Conservation (phyloP, 2,888 invertebrate genomes). For the Calameuta filiformis region DNA sequence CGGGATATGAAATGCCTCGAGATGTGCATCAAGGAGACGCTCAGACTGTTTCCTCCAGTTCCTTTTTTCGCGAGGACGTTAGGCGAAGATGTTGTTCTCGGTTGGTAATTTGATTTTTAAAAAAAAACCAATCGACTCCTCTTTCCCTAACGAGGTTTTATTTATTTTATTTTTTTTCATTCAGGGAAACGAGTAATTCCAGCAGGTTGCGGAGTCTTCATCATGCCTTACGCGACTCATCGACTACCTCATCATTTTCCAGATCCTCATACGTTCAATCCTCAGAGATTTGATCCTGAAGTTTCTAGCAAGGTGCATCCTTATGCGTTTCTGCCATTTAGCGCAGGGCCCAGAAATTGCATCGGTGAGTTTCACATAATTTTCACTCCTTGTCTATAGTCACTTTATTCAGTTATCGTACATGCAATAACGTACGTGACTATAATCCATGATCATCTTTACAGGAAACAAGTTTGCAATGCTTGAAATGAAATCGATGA, state of each 20-base stretch:
- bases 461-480: slow-evolving; percentile 76
- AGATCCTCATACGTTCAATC: slow-evolving; percentile 70
- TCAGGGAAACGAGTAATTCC: slow-evolving; percentile 67
- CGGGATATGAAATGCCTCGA: slow-evolving; percentile 53
- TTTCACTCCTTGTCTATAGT: background rate
- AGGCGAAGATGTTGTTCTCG: slow-evolving; percentile 44
- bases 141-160: too few species aligned
- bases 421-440: background rate
- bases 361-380: slow-evolving; percentile 56
- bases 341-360: slow-evolving; percentile 71
- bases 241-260: slow-evolving; percentile 70
- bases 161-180: slow-evolving; percentile 22
- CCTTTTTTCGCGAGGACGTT: slow-evolving; percentile 53
- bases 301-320: slow-evolving; percentile 69
- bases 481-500: slow-evolving; percentile 72
- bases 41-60: slow-evolving; percentile 58
- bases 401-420: background rate
- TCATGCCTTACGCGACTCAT: slow-evolving; percentile 71
- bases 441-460: slow-evolving; percentile 32
- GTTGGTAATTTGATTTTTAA: background rate
- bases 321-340: slow-evolving; percentile 72
- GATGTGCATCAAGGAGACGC: slow-evolving; percentile 57
- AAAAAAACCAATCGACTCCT: background rate
- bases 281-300: slow-evolving; percentile 70
- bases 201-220: slow-evolving; percentile 69